Percentiles rank a stretch among this genome's conserved stretches.
Conservation (phyloP, 2,797 vertebrate genomes). For the Chiroxiphia lanceolata region DNA sequence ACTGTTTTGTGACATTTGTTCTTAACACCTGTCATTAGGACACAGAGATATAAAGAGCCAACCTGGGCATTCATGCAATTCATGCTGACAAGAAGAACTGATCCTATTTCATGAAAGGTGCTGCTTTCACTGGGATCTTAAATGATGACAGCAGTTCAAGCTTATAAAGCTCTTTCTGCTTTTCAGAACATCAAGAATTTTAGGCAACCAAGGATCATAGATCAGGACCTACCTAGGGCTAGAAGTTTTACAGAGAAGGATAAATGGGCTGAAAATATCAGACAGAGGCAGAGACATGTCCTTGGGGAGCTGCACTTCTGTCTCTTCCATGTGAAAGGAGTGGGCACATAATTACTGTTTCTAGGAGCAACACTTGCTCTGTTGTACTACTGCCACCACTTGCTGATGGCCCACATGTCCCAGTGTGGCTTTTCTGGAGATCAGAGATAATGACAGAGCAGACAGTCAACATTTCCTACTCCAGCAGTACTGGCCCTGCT, state of each 20-base stretch:
- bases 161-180: not conserved
- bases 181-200: not conserved
- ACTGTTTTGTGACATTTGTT: not conserved
- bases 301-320: not conserved
- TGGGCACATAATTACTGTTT: not conserved
- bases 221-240: not conserved
- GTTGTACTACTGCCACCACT: not conserved
- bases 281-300: fast-evolving
- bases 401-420: not conserved
- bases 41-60: not conserved
- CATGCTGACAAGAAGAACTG: not conserved
- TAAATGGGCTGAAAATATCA: not conserved
- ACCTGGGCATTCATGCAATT: not conserved
- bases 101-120: not conserved
- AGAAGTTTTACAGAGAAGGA: not conserved
- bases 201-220: not conserved
- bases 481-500: not conserved
- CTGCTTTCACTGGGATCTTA: not conserved
- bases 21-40: not conserved
- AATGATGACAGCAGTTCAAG: not conserved
- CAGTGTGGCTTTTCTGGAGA: not conserved
- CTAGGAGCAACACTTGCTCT: not conserved
- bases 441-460: not conserved
- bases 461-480: not conserved
- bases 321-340: not conserved